phyloP scores from a whole-genome alignment of 2,888 invertebrate species.

The Thelaira solivaga region DNA sequence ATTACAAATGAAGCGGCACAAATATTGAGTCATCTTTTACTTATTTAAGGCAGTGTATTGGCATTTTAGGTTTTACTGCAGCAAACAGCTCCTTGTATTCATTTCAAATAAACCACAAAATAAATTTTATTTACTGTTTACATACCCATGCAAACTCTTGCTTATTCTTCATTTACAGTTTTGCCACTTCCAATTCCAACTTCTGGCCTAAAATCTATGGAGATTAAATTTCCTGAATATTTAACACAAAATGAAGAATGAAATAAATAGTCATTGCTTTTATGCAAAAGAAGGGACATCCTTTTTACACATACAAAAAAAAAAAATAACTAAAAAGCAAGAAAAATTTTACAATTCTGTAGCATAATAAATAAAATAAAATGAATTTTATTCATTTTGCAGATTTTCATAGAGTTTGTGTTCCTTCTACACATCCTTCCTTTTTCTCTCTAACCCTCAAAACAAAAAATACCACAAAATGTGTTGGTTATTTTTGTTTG shows the following conservation, averaged over 20 bases:
- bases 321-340: no score
- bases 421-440: background rate
- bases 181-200: background rate
- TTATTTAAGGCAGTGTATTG: background rate
- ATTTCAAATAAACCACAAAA: conserved; percentile 38
- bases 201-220: conserved; percentile 28
- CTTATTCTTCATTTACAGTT: background rate
- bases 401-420: background rate
- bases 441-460: background rate
- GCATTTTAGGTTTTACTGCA: background rate
- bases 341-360: background rate
- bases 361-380: conserved; percentile 14
- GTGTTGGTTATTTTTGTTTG: background rate
- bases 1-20: no score
- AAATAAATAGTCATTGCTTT: conserved; percentile 8
- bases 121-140: conserved; percentile 34
- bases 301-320: no score
- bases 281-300: conserved; percentile 15
- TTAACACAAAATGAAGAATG: conserved; percentile 15
- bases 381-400: conserved; percentile 26
- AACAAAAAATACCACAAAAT: conserved; percentile 2
- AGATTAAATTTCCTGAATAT: conserved; percentile 56
- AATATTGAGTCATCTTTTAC: background rate
- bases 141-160: background rate
- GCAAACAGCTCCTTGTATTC: conserved; percentile 1